phyloP scores from a whole-genome alignment of 2,113 vertebrate species.

The Dipodomys merriami region DNA sequence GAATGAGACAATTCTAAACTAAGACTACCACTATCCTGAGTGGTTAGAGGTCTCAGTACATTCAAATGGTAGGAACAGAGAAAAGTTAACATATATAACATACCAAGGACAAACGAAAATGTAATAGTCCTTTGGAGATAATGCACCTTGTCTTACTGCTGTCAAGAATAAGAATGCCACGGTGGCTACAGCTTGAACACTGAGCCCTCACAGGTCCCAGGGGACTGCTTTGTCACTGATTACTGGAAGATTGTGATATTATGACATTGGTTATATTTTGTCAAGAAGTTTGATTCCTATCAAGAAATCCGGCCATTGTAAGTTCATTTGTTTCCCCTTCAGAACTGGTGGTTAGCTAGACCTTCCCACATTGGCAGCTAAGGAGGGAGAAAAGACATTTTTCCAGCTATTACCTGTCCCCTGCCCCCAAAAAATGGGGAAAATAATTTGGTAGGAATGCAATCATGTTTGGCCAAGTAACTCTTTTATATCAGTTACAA shows the following conservation, averaged over 20 bases:
- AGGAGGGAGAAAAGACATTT: not conserved
- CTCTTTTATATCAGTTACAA: conserved; percentile 14
- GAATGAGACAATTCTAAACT: not conserved
- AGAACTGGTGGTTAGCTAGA: not conserved
- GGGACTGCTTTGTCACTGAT: not conserved
- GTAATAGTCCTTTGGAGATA: not conserved
- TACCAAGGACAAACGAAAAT: conserved; percentile 23
- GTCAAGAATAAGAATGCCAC: not conserved
- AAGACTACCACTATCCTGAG: not conserved
- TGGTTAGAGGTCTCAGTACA: not conserved
- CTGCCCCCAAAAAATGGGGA: too few species aligned
- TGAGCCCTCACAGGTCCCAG: not conserved
- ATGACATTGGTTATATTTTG: conserved; percentile 44
- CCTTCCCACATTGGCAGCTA: not conserved
- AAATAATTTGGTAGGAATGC: not conserved
- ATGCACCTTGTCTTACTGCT: not conserved
- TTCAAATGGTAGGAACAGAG: not conserved
- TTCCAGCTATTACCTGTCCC: not conserved
- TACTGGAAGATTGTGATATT: not conserved
- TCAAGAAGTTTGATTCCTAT: conserved; percentile 5
- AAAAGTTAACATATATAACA: conserved; percentile 45
- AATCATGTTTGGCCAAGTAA: not conserved
- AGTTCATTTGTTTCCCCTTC: not conserved
- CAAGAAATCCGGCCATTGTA: not conserved
- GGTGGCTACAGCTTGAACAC: conserved; percentile 17